A percentile compares a stretch with the other conserved stretches of the same genome.
phyloP scores from a whole-genome alignment of 2,113 vertebrate genomes.

The Crotalus horridus region DNA sequence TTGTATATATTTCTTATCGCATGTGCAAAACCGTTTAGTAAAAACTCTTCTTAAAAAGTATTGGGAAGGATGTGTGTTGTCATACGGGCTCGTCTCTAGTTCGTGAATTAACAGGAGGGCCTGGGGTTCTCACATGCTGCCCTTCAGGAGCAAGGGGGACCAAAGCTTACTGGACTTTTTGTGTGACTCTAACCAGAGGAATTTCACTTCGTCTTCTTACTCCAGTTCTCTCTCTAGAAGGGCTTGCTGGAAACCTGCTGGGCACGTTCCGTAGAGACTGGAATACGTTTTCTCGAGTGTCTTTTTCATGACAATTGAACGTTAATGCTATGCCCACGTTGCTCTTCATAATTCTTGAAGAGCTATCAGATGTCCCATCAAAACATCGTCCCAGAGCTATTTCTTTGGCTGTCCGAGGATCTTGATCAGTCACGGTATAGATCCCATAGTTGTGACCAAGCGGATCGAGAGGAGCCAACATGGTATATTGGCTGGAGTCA shows the following conservation, averaged over 20 bases:
- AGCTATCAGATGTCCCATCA: constrained; percentile 88
- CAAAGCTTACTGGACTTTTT: constrained; percentile 35
- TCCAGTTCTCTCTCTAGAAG: constrained; percentile 52
- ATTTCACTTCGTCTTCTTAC: constrained; percentile 63
- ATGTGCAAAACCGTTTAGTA: not conserved
- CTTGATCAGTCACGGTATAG: constrained; percentile 96
- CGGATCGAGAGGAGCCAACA: constrained; percentile 93
- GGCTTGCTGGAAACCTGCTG: constrained; percentile 56
- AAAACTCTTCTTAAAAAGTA: not conserved
- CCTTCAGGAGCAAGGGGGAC: not conserved
- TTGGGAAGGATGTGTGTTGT: not conserved
- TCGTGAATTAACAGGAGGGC: not conserved
- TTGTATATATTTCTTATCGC: not conserved
- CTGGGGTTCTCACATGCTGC: not conserved
- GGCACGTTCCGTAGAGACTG: constrained; percentile 76
- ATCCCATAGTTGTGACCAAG: constrained; percentile 98
- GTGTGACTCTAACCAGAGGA: constrained; percentile 47
- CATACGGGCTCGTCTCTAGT: not conserved
- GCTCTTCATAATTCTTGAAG: constrained; percentile 91
- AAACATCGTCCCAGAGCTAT: constrained; percentile 95
- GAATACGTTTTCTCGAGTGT: constrained; percentile 79
- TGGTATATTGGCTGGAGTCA: constrained; percentile 91
- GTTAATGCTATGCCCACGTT: constrained; percentile 83
- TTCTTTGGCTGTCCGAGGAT: constrained; percentile 91
- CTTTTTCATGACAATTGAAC: constrained; percentile 84